Percentiles rank a stretch among this genome's conserved stretches.
These are phyloP conservation scores for Syngnathoides biaculeatus DNA, from an alignment of 2,113 vertebrate genomes.

Conservation along the genomic window DNA sequence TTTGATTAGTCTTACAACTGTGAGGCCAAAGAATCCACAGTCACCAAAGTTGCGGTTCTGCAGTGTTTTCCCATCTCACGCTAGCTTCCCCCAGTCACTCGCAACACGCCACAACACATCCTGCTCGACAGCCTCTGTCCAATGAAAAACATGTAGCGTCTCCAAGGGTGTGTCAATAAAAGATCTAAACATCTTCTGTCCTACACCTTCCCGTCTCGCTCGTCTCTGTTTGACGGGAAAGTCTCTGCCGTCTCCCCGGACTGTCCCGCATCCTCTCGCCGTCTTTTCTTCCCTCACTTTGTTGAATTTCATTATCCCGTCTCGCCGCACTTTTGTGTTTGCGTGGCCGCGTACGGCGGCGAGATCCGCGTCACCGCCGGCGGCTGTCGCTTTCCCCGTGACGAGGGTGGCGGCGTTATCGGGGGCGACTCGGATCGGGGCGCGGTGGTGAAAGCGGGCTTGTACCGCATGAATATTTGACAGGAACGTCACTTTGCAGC, in stretches of 20 bases:
- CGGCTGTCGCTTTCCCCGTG: slow-evolving; percentile 40
- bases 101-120: not conserved
- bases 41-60: not conserved
- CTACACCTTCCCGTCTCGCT: slow-evolving; percentile 30
- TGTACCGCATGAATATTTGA: slow-evolving; percentile 56
- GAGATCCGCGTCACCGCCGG: slow-evolving; percentile 20
- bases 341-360: slow-evolving; percentile 19
- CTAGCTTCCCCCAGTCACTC: not conserved
- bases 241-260: slow-evolving; percentile 20
- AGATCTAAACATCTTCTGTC: slow-evolving; percentile 47
- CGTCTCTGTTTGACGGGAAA: slow-evolving; percentile 23
- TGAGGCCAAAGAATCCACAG: not conserved
- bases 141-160: not conserved
- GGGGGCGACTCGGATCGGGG: not conserved
- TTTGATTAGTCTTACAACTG: not conserved
- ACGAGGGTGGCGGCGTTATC: slow-evolving; percentile 11
- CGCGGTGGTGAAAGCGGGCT: slow-evolving; percentile 32
- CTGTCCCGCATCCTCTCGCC: slow-evolving; percentile 27
- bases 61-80: not conserved
- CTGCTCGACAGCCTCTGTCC: not conserved
- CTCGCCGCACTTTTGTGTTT: slow-evolving; percentile 12
- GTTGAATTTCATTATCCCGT: slow-evolving; percentile 4
- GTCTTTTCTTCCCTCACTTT: slow-evolving; percentile 12
- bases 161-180: slow-evolving; percentile 38
- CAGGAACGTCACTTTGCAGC: slow-evolving; percentile 45